These are phyloP conservation scores for Hydropsyche tenuis DNA, from an alignment of 1,140 invertebrate genomes.

Conservation along the genomic window DNA sequence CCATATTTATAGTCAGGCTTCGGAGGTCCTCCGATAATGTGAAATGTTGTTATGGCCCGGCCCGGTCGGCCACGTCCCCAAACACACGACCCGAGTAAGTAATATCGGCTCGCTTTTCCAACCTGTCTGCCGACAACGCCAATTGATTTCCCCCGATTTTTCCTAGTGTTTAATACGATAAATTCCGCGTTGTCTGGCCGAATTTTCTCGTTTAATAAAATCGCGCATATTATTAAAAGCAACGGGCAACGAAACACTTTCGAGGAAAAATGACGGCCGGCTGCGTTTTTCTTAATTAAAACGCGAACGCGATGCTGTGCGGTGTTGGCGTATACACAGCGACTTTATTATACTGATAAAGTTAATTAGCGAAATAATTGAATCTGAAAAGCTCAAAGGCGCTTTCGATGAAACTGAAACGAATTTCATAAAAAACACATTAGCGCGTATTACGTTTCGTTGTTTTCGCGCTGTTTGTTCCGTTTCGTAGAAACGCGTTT, in stretches of 20 bases:
- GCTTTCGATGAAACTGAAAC: neutral
- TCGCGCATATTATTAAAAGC: too few relatives aligned
- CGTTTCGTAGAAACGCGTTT: neutral
- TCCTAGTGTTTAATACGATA: too few relatives aligned
- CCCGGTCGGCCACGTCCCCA: neutral
- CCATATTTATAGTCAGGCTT: slow-evolving; percentile 44
- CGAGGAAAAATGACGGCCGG: too few relatives aligned
- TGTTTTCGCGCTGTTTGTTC: slow-evolving; percentile 5
- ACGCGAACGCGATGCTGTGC: neutral
- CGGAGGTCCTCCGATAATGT: slow-evolving; percentile 40
- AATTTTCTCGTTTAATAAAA: too few relatives aligned
- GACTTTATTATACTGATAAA: slow-evolving; percentile 22
- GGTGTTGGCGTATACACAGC: neutral
- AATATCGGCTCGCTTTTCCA: slow-evolving; percentile 9
- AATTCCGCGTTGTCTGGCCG: too few relatives aligned
- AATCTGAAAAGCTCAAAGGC: slow-evolving; percentile 23
- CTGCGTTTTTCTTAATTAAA: slow-evolving; percentile 14
- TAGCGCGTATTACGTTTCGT: slow-evolving; percentile 20
- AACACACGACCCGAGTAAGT: slow-evolving; percentile 1
- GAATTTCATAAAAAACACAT: slow-evolving; percentile 28
- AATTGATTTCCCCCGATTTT: slow-evolving; percentile 4
- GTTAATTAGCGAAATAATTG: slow-evolving; percentile 25
- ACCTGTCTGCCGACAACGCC: neutral
- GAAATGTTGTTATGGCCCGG: slow-evolving; percentile 38
- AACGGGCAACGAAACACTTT: too few relatives aligned